phyloP scores from a whole-genome alignment of 2,888 invertebrate species.

The Dendrolimus houi region DNA sequence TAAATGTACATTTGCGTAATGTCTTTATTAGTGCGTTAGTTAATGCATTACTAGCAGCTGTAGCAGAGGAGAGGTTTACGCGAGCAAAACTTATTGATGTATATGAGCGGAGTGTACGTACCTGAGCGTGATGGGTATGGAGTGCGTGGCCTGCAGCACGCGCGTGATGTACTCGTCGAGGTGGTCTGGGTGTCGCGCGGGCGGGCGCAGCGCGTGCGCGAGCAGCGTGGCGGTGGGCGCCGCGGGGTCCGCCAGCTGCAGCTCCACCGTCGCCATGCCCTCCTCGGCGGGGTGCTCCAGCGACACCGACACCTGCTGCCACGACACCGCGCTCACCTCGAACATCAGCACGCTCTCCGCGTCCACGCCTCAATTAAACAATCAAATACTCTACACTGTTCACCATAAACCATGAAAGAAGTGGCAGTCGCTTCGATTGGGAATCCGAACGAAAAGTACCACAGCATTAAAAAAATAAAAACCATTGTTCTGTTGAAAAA shows the following conservation, averaged over 20 bases:
- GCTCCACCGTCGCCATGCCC: conserved; percentile 93
- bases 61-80: no score
- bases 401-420: no score
- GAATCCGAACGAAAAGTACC: no score
- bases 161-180: conserved; percentile 65
- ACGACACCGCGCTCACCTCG: conserved; percentile 92
- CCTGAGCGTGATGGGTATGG: conserved; percentile 94
- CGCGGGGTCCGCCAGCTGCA: conserved; percentile 88
- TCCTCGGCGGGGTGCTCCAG: conserved; percentile 95
- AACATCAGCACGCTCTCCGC: conserved; percentile 89
- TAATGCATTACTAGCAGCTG: no score
- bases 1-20: no score
- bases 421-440: no score
- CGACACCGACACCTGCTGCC: conserved; percentile 92
- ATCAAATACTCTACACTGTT: neutral
- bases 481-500: no score
- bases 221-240: conserved; percentile 81
- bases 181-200: conserved; percentile 42
- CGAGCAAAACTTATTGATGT: no score
- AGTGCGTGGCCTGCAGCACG: conserved; percentile 90
- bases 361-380: conserved; percentile 57
- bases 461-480: no score
- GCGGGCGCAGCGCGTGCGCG: conserved; percentile 79
- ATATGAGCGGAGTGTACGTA: no score
- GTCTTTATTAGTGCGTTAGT: no score